Evolutionary conservation across 1,140 invertebrate species (phyloP).

Genomic region (Leptinotarsa undecemlineata): DNA sequence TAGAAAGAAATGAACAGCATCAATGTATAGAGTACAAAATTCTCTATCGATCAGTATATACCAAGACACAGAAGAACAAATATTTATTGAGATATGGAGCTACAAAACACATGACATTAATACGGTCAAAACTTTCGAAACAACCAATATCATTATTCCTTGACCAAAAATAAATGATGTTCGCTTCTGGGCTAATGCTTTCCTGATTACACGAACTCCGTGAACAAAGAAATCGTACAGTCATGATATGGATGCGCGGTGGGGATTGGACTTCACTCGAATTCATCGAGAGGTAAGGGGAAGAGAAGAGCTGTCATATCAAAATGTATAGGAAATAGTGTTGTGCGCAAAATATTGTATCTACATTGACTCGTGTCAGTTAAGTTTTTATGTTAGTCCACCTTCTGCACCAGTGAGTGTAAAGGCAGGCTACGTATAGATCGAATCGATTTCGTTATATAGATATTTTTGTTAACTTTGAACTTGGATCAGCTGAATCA

Average conservation of each 20-base stretch:
- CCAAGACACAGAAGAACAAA: no score
- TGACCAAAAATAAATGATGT: no score
- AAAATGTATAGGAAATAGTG: conserved; percentile 27
- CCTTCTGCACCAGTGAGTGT: conserved; percentile 90
- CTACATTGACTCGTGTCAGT: conserved; percentile 19
- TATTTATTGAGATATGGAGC: no score
- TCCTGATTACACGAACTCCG: conserved; percentile 22
- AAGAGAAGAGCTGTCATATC: background rate
- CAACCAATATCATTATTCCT: no score
- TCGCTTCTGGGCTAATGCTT: background rate
- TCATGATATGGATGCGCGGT: conserved; percentile 24
- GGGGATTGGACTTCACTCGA: background rate
- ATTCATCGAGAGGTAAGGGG: background rate
- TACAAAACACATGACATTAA: no score
- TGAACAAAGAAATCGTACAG: conserved; percentile 33
- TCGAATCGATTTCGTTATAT: no score
- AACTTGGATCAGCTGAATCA: conserved; percentile 39
- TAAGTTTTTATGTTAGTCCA: conserved; percentile 53
- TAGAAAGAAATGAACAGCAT: no score
- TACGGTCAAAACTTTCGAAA: no score
- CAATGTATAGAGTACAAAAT: no score
- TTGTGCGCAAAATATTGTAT: conserved; percentile 34
- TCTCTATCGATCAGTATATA: no score
- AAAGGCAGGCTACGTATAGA: conserved; percentile 65
- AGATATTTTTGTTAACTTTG: background rate